A percentile compares a stretch with the other conserved stretches of the same genome.
These are phyloP conservation scores for Aix galericulata DNA, from an alignment of 2,113 vertebrate genomes.

Conservation along the genomic window DNA sequence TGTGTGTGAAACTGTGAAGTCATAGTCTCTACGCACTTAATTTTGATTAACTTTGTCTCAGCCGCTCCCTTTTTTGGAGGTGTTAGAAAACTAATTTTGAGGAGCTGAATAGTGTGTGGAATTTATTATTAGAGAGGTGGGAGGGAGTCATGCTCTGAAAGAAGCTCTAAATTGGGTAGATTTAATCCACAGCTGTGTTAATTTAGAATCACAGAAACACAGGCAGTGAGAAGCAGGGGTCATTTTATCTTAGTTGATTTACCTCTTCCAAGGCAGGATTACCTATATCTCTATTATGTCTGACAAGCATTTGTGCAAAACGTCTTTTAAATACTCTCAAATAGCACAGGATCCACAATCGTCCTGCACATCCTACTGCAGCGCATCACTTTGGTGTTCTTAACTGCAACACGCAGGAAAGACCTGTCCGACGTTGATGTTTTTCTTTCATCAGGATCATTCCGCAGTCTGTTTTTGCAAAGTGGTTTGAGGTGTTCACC, in stretches of 20 bases:
- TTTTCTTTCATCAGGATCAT: neutral
- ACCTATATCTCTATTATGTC: neutral
- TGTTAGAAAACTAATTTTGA: neutral
- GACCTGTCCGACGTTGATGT: neutral
- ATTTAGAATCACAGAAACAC: neutral
- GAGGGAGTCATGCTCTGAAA: neutral
- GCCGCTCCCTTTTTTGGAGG: neutral
- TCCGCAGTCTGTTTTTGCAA: neutral
- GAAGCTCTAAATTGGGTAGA: neutral
- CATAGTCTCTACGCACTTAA: neutral
- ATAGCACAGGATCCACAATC: neutral
- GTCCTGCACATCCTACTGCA: neutral
- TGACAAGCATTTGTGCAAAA: neutral
- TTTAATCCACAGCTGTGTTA: neutral
- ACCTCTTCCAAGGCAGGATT: neutral
- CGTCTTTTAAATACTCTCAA: neutral
- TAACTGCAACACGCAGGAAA: neutral
- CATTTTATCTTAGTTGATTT: neutral
- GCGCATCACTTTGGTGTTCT: neutral
- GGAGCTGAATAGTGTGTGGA: neutral
- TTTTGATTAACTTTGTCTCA: conserved; percentile 1
- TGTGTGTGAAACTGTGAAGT: neutral
- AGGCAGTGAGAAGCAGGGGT: neutral
- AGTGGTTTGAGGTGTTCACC: neutral
- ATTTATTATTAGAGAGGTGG: neutral